phyloP scores from a whole-genome alignment of 2,113 vertebrate genomes.

The Proteles cristata region DNA sequence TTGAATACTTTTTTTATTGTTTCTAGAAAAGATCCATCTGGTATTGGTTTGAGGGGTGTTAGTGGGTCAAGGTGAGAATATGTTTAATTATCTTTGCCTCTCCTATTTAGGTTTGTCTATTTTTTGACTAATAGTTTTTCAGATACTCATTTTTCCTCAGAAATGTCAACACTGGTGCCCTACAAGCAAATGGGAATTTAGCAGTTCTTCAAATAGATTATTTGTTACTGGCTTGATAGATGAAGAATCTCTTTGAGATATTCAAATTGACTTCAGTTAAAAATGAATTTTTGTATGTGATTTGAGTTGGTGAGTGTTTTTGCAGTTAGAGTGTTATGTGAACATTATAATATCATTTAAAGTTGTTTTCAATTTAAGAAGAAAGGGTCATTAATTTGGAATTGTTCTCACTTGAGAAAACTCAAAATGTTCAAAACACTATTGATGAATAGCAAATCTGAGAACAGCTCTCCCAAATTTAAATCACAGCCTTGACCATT shows the following conservation, averaged over 20 bases:
- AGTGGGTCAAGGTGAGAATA: neutral
- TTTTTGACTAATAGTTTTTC: slow-evolving; percentile 38
- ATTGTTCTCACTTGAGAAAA: slow-evolving; percentile 57
- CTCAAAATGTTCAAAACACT: slow-evolving; percentile 15
- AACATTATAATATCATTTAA: neutral
- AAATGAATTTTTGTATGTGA: slow-evolving; percentile 2
- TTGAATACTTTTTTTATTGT: neutral
- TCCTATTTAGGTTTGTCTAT: neutral
- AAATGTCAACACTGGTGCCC: neutral
- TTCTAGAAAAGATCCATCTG: neutral
- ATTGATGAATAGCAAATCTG: slow-evolving; percentile 7
- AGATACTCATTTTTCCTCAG: slow-evolving; percentile 4
- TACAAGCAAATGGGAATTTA: neutral
- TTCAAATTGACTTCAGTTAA: neutral
- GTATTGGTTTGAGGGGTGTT: neutral
- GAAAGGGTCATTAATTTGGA: slow-evolving; percentile 46
- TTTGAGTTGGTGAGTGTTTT: neutral
- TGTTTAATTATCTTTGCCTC: slow-evolving; percentile 39
- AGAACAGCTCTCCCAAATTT: neutral
- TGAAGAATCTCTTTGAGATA: neutral
- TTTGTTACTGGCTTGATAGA: neutral
- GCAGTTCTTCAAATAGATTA: neutral
- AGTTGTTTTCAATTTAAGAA: slow-evolving; percentile 35
- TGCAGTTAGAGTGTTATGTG: neutral
- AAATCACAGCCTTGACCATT: neutral